Percentiles rank a stretch among this genome's conserved stretches.
These are phyloP conservation scores for Dendroctonus valens DNA, from an alignment of 1,140 invertebrate species.

Conservation along the genomic window DNA sequence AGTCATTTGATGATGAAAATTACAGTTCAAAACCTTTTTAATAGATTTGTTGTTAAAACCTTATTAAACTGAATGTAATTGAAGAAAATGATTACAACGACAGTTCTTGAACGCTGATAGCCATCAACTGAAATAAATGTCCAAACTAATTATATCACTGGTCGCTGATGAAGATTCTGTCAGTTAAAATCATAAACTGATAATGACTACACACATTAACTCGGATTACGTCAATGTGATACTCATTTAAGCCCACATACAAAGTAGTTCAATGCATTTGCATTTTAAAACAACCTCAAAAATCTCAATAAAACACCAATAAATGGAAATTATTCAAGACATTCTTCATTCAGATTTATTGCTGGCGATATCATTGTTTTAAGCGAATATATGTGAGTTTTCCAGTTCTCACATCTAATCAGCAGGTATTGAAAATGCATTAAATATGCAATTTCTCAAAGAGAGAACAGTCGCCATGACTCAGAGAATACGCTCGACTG, in stretches of 20 bases:
- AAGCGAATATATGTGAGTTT: not conserved
- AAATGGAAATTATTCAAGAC: conserved; percentile 3
- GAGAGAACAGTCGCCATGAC: conserved; percentile 12
- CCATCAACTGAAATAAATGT: no score
- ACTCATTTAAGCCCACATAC: not conserved
- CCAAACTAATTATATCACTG: no score
- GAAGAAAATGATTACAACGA: no score
- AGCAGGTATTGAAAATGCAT: conserved; percentile 8
- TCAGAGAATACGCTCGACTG: conserved; percentile 2
- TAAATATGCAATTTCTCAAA: conserved; percentile 11
- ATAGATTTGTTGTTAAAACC: no score
- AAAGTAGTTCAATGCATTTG: conserved; percentile 1
- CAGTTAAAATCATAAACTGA: no score
- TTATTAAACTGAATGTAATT: no score
- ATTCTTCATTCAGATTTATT: conserved; percentile 16
- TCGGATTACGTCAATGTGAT: no score
- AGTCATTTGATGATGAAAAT: no score
- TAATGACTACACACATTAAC: no score
- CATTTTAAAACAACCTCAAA: not conserved
- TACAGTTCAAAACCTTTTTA: no score
- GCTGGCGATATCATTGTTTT: conserved; percentile 13
- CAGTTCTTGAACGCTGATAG: no score
- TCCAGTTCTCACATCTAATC: not conserved
- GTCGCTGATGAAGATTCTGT: no score
- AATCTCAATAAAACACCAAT: conserved; percentile 13